These are phyloP conservation scores for Ligdia adustata DNA, from an alignment of 2,888 invertebrate genomes.

Conservation along the genomic window DNA sequence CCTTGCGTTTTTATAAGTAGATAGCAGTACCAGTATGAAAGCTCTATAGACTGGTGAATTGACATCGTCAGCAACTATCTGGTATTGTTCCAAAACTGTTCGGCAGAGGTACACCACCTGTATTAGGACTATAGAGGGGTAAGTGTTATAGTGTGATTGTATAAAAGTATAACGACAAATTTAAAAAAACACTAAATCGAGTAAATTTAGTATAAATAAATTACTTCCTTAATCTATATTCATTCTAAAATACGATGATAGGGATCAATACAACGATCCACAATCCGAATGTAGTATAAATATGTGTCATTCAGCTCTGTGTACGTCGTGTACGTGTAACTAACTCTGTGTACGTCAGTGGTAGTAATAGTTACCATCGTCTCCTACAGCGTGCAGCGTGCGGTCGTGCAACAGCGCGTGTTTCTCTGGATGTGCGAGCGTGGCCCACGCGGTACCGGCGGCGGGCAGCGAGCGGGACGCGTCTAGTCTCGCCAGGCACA, in stretches of 20 bases:
- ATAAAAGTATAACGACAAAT: constrained; percentile 16
- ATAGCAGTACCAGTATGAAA: constrained; percentile 87
- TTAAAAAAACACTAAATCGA: no score
- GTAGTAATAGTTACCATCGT: constrained; percentile 83
- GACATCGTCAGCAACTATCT: constrained; percentile 86
- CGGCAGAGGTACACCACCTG: constrained; percentile 90
- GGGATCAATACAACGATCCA: no score
- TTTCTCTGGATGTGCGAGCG: constrained; percentile 89
- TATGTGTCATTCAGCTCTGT: no score
- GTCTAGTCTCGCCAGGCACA: constrained; percentile 60
- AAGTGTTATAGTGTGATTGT: constrained; percentile 63
- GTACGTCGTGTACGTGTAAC: no score
- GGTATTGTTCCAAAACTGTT: constrained; percentile 88
- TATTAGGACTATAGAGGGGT: constrained; percentile 82
- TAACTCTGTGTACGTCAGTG: not conserved
- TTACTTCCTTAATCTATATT: no score
- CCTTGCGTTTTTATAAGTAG: constrained; percentile 85
- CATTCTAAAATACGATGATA: no score
- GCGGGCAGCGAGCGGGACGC: constrained; percentile 44
- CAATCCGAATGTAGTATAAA: no score
- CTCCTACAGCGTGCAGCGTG: constrained; percentile 87
- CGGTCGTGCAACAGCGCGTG: constrained; percentile 93
- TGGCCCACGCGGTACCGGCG: constrained; percentile 85
- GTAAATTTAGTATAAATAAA: no score
- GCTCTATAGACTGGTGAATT: constrained; percentile 88